phyloP scores from a whole-genome alignment of 1,140 invertebrate genomes.

The Melanaphis sacchari region DNA sequence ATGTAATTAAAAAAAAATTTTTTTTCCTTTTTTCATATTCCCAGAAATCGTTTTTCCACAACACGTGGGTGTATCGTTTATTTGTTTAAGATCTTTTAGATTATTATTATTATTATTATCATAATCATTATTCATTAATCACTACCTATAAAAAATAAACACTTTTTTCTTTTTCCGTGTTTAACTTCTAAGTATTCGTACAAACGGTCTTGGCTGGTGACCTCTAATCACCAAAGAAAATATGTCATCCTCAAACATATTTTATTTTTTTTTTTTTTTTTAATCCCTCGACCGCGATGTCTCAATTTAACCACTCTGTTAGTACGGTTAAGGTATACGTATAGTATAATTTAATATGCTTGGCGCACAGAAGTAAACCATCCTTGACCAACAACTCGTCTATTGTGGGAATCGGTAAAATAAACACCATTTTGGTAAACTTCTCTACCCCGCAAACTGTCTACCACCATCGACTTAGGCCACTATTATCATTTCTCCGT shows the following conservation, averaged over 20 bases:
- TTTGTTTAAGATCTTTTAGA: not conserved
- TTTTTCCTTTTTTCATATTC: not conserved
- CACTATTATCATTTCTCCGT: not conserved
- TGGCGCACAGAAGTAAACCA: not conserved
- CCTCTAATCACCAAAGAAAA: too few relatives aligned
- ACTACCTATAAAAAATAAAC: not conserved
- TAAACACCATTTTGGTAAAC: not conserved
- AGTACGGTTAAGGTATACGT: not conserved
- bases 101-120: not conserved
- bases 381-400: not conserved
- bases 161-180: not conserved
- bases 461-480: not conserved
- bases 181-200: not conserved
- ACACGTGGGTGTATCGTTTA: not conserved
- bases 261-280: too few relatives aligned
- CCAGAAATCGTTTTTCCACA: not conserved
- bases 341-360: not conserved
- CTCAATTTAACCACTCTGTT: not conserved
- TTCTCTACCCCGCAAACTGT: not conserved
- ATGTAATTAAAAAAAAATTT: not conserved
- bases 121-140: not conserved
- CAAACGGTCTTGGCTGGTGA: not conserved
- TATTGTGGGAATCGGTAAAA: slow-evolving; percentile 21
- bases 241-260: not conserved
- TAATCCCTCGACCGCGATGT: not conserved